Conservation (phyloP, 2,797 vertebrate genomes). For the Schizothorax lantsangensis region DNA sequence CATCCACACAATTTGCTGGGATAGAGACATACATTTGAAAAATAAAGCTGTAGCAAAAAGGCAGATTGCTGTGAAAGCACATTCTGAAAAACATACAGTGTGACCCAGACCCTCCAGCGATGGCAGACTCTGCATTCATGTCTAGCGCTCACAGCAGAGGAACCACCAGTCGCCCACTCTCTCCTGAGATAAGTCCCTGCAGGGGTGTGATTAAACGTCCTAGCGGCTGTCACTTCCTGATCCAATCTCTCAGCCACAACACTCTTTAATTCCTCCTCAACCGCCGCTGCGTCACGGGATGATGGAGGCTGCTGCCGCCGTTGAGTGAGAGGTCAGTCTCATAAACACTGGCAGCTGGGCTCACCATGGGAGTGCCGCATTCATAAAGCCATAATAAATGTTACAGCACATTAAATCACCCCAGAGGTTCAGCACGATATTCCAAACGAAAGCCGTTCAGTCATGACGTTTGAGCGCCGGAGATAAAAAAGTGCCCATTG, state of each 20-base stretch:
- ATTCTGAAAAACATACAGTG: slow-evolving; percentile 36
- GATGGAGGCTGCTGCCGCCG: slow-evolving; percentile 38
- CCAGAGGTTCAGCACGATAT: slow-evolving; percentile 49
- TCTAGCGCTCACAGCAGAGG: slow-evolving; percentile 21
- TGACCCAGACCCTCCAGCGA: slow-evolving; percentile 16
- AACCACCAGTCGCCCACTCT: slow-evolving; percentile 25
- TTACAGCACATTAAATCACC: slow-evolving; percentile 64
- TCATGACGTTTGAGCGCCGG: slow-evolving; percentile 50
- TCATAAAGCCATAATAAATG: slow-evolving; percentile 62
- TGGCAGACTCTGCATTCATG: slow-evolving; percentile 31
- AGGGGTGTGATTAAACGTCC: slow-evolving; percentile 56
- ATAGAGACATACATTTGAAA: slow-evolving; percentile 23
- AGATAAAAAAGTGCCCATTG: slow-evolving; percentile 47
- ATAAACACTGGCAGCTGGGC: slow-evolving; percentile 58
- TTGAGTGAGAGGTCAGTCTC: slow-evolving; percentile 62
- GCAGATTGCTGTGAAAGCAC: slow-evolving; percentile 29
- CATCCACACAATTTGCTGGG: slow-evolving; percentile 2
- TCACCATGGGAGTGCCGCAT: slow-evolving; percentile 50
- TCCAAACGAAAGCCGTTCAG: slow-evolving; percentile 56
- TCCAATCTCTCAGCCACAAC: slow-evolving; percentile 57
- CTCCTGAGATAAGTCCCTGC: slow-evolving; percentile 22
- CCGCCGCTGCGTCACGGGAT: slow-evolving; percentile 38
- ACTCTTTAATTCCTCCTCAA: slow-evolving; percentile 58
- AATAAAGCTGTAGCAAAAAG: slow-evolving; percentile 27
- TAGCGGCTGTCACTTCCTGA: slow-evolving; percentile 56